Conservation (phyloP, 1,140 invertebrate species). For the Drosophila rufa region DNA sequence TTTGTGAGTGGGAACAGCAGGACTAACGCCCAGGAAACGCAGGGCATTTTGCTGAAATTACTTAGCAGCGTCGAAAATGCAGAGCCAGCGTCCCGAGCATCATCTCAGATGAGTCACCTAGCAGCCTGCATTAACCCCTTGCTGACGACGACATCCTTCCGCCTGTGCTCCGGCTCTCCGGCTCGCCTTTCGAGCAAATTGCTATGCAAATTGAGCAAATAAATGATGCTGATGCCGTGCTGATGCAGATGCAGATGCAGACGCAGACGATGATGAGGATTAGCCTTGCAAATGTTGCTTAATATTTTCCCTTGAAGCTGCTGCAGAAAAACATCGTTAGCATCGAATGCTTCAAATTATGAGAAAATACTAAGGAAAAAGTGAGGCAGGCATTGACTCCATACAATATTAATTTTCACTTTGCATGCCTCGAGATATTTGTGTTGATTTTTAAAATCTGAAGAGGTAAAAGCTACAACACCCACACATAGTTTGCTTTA, state of each 20-base stretch:
- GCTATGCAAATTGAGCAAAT: slow-evolving; percentile 49
- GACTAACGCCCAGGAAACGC: slow-evolving; percentile 15
- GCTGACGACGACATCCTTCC: slow-evolving; percentile 28
- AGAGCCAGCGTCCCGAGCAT: slow-evolving; percentile 8
- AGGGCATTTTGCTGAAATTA: slow-evolving; percentile 31
- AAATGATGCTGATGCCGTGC: slow-evolving; percentile 43
- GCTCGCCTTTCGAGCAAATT: slow-evolving; percentile 30
- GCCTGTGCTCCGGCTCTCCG: neutral
- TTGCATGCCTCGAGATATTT: neutral
- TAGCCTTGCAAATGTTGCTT: slow-evolving; percentile 46
- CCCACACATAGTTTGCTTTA: neutral
- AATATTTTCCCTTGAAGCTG: slow-evolving; percentile 27
- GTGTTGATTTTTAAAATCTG: neutral
- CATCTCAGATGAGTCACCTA: slow-evolving; percentile 40
- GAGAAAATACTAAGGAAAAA: neutral
- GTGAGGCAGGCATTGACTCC: neutral
- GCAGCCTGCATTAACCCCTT: slow-evolving; percentile 32
- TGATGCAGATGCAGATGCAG: slow-evolving; percentile 33
- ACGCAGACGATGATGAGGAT: slow-evolving; percentile 35
- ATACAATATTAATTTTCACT: neutral
- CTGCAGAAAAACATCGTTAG: slow-evolving; percentile 30
- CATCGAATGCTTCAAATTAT: neutral
- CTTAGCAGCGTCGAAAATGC: slow-evolving; percentile 29
- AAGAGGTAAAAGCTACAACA: neutral
- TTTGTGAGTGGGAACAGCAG: slow-evolving; percentile 15